Conservation (phyloP, 2,888 invertebrate genomes). For the Elegia similella region DNA sequence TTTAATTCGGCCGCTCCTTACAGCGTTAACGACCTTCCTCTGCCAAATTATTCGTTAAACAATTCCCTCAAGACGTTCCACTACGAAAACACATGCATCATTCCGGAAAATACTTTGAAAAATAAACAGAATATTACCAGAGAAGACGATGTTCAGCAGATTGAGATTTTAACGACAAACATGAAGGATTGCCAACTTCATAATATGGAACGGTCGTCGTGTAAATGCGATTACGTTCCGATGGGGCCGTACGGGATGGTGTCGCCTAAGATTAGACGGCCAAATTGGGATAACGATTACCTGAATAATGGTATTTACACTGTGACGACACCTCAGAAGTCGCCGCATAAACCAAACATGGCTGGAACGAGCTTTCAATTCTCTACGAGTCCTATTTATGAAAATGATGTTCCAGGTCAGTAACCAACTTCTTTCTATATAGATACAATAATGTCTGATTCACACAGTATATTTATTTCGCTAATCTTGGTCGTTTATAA, state of each 20-base stretch:
- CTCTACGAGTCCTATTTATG: constrained; percentile 69
- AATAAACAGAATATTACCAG: constrained; percentile 70
- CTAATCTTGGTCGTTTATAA: too few species aligned
- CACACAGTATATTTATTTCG: too few species aligned
- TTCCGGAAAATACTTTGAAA: constrained; percentile 70
- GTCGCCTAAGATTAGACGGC: constrained; percentile 61
- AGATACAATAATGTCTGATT: too few species aligned
- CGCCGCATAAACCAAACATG: constrained; percentile 60
- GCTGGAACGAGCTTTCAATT: constrained; percentile 75
- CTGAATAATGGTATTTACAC: constrained; percentile 72
- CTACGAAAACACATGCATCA: constrained; percentile 73
- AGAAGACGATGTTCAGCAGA: constrained; percentile 73
- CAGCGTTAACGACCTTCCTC: constrained; percentile 72
- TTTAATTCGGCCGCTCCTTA: constrained; percentile 64
- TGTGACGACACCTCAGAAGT: constrained; percentile 70
- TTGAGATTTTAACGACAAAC: constrained; percentile 69
- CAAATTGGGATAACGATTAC: constrained; percentile 70
- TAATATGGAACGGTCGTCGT: constrained; percentile 65
- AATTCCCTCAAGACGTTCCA: constrained; percentile 79
- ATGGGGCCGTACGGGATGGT: constrained; percentile 73
- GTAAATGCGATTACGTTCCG: constrained; percentile 73
- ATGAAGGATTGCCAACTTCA: constrained; percentile 75
- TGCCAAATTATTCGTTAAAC: constrained; percentile 82
- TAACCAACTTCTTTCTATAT: background rate
- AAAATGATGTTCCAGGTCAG: constrained; percentile 70